phyloP scores from a whole-genome alignment of 2,113 vertebrate genomes.

The zebrafish (Danio rerio) region DNA sequence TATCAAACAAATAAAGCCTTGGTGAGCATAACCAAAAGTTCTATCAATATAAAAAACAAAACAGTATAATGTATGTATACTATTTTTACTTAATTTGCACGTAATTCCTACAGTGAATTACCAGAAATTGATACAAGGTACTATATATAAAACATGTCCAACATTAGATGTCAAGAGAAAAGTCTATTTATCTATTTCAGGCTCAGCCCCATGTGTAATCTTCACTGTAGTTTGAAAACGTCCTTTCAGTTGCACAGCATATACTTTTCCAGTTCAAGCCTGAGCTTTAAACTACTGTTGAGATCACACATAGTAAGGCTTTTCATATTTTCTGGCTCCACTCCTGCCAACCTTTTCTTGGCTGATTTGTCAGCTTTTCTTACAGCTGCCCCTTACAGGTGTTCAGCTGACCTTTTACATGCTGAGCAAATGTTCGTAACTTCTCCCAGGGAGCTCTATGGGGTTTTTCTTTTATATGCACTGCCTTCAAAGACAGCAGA shows the following conservation, averaged over 20 bases:
- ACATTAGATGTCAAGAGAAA: no score
- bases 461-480: background rate
- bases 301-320: background rate
- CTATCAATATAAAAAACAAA: no score
- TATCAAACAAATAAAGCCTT: background rate
- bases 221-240: background rate
- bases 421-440: constrained; percentile 16
- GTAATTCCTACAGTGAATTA: background rate
- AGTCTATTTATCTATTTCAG: background rate
- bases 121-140: background rate
- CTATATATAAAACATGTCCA: background rate
- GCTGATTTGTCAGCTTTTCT: constrained; percentile 19
- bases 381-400: constrained; percentile 6
- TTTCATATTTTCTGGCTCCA: background rate
- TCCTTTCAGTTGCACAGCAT: background rate
- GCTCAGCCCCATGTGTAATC: background rate
- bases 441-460: constrained; percentile 4
- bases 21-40: background rate
- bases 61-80: no score
- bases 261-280: background rate
- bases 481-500: background rate
- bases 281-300: background rate
- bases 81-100: background rate
- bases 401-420: constrained; percentile 34
- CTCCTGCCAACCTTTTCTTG: constrained; percentile 5